Percentiles rank a stretch among this genome's conserved stretches.
Conservation (phyloP, 2,888 invertebrate species). For the Trachelus stipa region DNA sequence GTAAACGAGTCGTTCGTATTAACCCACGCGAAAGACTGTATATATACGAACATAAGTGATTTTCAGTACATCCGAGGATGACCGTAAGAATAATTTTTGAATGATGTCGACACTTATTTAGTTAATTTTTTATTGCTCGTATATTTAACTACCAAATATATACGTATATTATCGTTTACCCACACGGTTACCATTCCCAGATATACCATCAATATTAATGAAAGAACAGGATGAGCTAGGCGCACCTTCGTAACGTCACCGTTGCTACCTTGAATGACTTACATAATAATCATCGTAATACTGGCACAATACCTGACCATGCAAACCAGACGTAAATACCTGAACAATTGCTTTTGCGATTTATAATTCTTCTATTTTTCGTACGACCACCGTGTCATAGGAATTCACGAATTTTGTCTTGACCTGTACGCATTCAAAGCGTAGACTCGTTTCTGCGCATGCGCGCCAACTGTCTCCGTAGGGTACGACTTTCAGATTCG, state of each 20-base stretch:
- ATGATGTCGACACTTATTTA: background rate
- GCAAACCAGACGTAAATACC: background rate
- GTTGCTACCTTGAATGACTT: constrained; percentile 54
- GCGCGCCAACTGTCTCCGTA: background rate
- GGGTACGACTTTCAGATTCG: background rate
- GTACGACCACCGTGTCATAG: background rate
- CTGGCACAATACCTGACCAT: background rate
- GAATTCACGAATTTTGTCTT: background rate
- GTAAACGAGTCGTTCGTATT: background rate
- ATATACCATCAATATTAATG: constrained; percentile 40
- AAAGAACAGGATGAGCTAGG: constrained; percentile 55
- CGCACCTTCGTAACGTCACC: constrained; percentile 57
- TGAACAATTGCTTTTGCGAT: background rate
- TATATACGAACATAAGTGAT: background rate
- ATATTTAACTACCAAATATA: background rate
- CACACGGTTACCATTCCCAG: background rate
- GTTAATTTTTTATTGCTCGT: background rate
- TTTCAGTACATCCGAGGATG: background rate
- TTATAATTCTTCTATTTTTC: background rate
- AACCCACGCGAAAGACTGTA: background rate
- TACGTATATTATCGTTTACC: background rate
- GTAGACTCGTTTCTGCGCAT: background rate
- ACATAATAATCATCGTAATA: constrained; percentile 45
- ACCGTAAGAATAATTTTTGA: background rate
- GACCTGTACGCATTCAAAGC: background rate